Evolutionary conservation across 2,113 vertebrate genomes (phyloP).

Genomic region (Psilopogon haemacephalus): DNA sequence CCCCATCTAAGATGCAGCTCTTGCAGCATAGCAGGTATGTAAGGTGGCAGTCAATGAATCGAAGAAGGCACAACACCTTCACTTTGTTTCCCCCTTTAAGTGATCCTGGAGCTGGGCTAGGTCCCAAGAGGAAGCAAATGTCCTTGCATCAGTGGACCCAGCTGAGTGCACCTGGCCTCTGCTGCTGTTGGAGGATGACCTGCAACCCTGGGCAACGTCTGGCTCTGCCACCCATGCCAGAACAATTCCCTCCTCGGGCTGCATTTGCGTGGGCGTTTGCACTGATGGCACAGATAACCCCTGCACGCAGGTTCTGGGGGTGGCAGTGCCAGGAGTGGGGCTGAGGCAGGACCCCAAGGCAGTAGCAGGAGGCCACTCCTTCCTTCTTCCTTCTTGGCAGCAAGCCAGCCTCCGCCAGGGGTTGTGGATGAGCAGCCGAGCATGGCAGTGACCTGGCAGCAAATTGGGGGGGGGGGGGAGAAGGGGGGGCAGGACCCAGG

Average conservation of each 20-base stretch:
- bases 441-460: neutral
- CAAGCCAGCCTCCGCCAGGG: neutral
- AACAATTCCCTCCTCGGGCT: neutral
- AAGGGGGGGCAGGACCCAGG: neutral
- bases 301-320: neutral
- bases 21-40: accelerated
- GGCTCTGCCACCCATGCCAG: accelerated
- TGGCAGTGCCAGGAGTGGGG: neutral
- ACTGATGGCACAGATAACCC: neutral
- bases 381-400: slow-evolving; percentile 59
- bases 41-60: neutral
- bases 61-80: neutral
- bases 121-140: neutral
- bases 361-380: neutral
- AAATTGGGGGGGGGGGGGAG: accelerated
- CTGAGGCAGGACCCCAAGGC: neutral
- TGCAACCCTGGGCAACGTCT: neutral
- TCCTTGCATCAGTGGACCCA: neutral
- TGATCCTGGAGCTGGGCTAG: neutral
- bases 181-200: neutral
- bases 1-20: neutral
- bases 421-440: neutral
- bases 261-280: neutral
- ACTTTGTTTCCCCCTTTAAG: neutral
- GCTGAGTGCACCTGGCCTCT: neutral